phyloP scores from a whole-genome alignment of 2,113 vertebrate genomes.

The Cacatua alba region DNA sequence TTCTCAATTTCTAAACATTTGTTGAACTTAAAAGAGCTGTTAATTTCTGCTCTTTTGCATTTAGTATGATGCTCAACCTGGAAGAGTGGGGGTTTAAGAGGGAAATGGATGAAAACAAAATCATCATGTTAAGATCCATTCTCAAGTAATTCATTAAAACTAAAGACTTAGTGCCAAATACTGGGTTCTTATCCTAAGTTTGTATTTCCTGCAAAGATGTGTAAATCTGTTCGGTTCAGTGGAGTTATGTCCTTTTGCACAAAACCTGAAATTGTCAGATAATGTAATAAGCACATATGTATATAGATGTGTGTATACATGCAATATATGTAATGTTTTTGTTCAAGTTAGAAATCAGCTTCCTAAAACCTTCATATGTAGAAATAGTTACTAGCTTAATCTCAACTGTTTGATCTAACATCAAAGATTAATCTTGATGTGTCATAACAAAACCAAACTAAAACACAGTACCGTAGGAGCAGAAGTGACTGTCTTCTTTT shows the following conservation, averaged over 20 bases:
- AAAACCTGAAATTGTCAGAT: not conserved
- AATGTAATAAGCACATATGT: not conserved
- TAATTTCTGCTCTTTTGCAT: conserved; percentile 2
- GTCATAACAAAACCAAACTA: not conserved
- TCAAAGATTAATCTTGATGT: not conserved
- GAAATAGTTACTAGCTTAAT: not conserved
- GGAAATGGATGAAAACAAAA: not conserved
- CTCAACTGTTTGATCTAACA: not conserved
- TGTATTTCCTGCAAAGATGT: not conserved
- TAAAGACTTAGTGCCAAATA: not conserved
- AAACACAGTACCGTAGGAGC: not conserved
- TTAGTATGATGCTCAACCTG: not conserved
- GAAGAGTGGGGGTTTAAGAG: not conserved
- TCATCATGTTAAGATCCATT: not conserved
- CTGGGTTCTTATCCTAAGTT: not conserved
- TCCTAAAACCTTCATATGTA: not conserved
- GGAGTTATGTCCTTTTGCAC: not conserved
- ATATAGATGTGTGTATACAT: not conserved
- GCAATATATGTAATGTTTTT: not conserved
- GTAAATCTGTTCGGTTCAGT: not conserved
- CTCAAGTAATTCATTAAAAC: not conserved
- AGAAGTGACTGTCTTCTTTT: not conserved
- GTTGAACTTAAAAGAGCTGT: not conserved
- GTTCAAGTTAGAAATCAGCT: not conserved
- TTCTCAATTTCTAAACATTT: not conserved